A percentile compares a stretch with the other conserved stretches of the same genome.
phyloP scores from a whole-genome alignment of 2,113 vertebrate genomes.

The Arvicanthis niloticus region DNA sequence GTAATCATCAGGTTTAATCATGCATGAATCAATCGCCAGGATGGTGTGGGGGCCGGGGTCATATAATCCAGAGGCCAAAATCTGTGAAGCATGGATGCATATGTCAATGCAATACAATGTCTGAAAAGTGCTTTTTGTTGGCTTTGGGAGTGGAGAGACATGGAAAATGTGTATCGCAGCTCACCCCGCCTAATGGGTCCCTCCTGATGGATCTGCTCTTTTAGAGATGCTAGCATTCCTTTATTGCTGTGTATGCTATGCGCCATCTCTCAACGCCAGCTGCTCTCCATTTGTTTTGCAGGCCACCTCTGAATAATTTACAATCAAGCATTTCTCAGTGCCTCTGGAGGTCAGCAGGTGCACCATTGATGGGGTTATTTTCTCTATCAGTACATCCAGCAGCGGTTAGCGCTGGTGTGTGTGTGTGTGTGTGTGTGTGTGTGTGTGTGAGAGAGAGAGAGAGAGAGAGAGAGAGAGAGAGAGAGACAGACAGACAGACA shows the following conservation, averaged over 20 bases:
- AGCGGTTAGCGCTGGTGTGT: not conserved
- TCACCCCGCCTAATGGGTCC: not conserved
- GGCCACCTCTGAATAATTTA: conserved; percentile 64
- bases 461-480: no score
- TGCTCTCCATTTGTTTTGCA: conserved; percentile 18
- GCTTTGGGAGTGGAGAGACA: not conserved
- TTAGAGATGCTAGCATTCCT: not conserved
- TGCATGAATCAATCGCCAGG: not conserved
- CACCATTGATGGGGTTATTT: not conserved
- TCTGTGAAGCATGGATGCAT: fast-evolving
- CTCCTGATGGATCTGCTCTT: not conserved
- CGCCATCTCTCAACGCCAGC: not conserved
- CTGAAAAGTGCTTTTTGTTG: not conserved
- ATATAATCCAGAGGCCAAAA: not conserved
- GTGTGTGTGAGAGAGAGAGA: not conserved
- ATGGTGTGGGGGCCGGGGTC: not conserved
- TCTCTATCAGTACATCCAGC: not conserved
- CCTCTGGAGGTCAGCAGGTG: not conserved
- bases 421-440: not conserved
- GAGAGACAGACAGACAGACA: no score
- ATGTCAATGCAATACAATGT: not conserved
- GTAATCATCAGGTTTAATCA: conserved; percentile 2
- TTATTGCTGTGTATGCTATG: not conserved
- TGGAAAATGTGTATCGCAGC: not conserved
- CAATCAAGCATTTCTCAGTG: not conserved